Evolutionary conservation across 2,888 invertebrate genomes (phyloP), one percentile per base, ranked within the genome.

Genomic region (Coenonympha arcania): DNA sequence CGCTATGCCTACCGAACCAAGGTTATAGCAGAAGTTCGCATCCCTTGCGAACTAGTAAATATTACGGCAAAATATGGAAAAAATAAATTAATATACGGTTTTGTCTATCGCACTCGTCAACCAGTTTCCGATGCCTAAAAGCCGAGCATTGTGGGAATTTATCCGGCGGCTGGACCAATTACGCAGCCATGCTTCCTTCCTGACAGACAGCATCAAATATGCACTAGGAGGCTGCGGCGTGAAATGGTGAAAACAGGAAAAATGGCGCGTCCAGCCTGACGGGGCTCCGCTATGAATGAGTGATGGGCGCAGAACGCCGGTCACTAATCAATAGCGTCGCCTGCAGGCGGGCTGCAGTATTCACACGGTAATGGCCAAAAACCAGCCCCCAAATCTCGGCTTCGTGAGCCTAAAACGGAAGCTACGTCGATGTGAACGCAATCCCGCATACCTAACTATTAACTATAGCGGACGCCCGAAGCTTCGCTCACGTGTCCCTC

Each of bases 141-240:
- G 51, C 57, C 58, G 60, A 58, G 62, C 61, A 68, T 68, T 69
- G 62, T 66, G 63, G 58, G 57, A 65, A 65, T 73, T 69, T 66
- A 64, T 67, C 70, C 69, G 62, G 59, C 66, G 68, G 68, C 70
- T 58, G 60, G 34, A 48, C 78, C 79, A 80, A 80, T 79, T 80
- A 81, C 73, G 71, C 65, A 61, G 66, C 61, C 58, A 50, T 52
- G 62, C 69, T 76, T 79, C 78, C 77, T 79, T 76, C 76, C 79
- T 75, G 71, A 65, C 67, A 62, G 72, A 69, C 61, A 64, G 68
- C 72, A 79, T 81, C 73, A 79, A 79, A 79, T 78, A 80, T 78
- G 74, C 72, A 77, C 64, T 61, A 59, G 62, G 62, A 61, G 24
- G 65, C 70, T 68, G 61, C 64, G 66, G 65, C 64, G 65, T 43